Evolutionary conservation across 1,140 invertebrate species (phyloP), one percentile per base, ranked within the genome.

Genomic region (Marisa cornuarietis): DNA sequence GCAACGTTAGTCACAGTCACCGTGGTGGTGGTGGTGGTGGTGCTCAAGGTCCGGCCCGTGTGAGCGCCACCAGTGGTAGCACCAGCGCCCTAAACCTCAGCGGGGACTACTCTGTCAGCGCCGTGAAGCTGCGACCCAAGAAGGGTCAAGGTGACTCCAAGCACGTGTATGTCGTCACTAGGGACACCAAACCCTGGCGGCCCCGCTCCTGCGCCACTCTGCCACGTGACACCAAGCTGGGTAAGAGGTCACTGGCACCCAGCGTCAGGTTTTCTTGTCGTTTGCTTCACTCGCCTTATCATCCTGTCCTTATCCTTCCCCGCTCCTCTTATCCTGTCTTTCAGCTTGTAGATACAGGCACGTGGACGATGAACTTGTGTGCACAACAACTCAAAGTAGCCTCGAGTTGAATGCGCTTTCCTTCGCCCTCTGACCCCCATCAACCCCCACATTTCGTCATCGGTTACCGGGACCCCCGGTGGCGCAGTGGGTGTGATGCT

Each of bases 151-250:
- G 71, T 10, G 81, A 83, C 61, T 79, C 78, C 49, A 79, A 79
- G 22, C 77, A 80, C 65, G 68, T 81, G 20, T 79, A 79, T 71
- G 80, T 81, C 61, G 80, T 81, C 52, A 80, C 79, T 78, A 66
- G 61, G 42, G 80, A 78, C 63, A 78, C 79, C 69, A 81, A 75
- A 68, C 81, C 80, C 52, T 62, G 26, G 18, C 54, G 76, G 22
- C 83, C 84, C 0, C 52, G 75, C 1, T 84, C 81, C 31, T 84
- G 84, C 80, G 79, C 80, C 68, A 85, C 83, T 3, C 76, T 86
- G n/a, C 85, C 85, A 13, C 71, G 83, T 49, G 85, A 83, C 76
- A 81, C 72, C 7, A 83, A 83, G 66, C 75, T 85, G 71, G 85
- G 85, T 86, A 83, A 85, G 80, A 73, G 3, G 31, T 6, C 31